Evolutionary conservation across 2,113 vertebrate genomes (phyloP).

Genomic region (Okapia johnstoni): DNA sequence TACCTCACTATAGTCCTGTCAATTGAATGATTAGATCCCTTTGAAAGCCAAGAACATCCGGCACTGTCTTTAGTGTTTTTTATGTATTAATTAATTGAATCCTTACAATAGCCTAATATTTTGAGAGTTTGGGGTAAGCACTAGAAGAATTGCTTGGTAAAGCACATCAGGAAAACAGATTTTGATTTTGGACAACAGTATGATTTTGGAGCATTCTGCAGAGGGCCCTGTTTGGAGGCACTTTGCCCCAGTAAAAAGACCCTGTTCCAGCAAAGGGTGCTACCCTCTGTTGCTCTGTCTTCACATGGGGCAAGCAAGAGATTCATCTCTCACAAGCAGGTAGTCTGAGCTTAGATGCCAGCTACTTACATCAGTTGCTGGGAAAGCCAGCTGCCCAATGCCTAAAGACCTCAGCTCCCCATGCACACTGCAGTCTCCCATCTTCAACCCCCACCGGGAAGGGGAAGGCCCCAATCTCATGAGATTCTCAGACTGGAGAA

Average conservation of each 20-base stretch:
- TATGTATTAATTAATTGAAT: not conserved
- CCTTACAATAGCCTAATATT: not conserved
- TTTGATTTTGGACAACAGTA: not conserved
- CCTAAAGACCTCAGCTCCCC: not conserved
- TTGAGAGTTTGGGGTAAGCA: not conserved
- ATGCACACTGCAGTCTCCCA: not conserved
- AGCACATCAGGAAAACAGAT: not conserved
- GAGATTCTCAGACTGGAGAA: not conserved
- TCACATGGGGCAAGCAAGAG: not conserved
- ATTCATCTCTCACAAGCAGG: not conserved
- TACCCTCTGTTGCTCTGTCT: not conserved
- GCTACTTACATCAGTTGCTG: not conserved
- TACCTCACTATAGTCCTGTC: not conserved
- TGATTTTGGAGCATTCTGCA: not conserved
- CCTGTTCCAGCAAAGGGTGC: not conserved
- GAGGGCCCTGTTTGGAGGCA: not conserved
- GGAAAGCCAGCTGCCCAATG: not conserved
- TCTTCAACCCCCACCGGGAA: not conserved
- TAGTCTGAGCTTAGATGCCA: not conserved
- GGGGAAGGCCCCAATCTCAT: not conserved
- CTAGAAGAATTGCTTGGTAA: not conserved
- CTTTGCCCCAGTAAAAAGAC: not conserved
- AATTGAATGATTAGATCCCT: not conserved
- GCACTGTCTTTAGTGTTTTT: not conserved
- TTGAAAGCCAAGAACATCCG: not conserved